phyloP scores from a whole-genome alignment of 1,140 invertebrate species.

The Papilio helenus region DNA sequence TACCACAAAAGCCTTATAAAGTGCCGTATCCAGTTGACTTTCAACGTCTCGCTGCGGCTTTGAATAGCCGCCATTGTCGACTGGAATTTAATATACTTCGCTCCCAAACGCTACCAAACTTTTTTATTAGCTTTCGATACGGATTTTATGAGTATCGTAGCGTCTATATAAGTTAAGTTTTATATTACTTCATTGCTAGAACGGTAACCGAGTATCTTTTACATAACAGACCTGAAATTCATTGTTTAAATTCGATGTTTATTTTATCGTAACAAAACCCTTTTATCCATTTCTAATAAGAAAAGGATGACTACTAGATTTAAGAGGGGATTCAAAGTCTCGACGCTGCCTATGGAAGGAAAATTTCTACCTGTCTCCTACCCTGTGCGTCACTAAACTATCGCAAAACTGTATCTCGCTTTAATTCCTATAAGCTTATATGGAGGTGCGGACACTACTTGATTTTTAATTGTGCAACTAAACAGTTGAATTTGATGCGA shows the following conservation, averaged over 20 bases:
- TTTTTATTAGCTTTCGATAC: neutral
- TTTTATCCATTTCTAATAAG: neutral
- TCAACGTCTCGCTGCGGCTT: neutral
- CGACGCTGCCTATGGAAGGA: neutral
- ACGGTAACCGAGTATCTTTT: neutral
- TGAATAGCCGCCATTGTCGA: neutral
- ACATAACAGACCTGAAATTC: neutral
- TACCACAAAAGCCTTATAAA: slow-evolving; percentile 17
- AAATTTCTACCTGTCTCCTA: neutral
- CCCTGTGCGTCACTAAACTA: no score
- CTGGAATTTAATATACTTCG: slow-evolving; percentile 1
- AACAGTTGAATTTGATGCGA: no score
- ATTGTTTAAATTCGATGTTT: neutral
- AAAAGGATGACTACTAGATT: neutral
- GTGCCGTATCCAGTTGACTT: slow-evolving; percentile 1
- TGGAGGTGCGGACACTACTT: no score
- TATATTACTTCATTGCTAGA: neutral
- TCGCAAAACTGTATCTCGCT: no score
- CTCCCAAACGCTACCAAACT: neutral
- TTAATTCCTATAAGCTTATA: no score
- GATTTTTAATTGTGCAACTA: no score
- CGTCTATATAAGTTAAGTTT: neutral
- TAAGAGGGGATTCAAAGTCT: neutral
- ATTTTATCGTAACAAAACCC: neutral
- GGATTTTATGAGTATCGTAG: neutral